Evolutionary conservation across 2,113 vertebrate species (phyloP), one percentile per base, ranked within the genome.

Genomic region (Xyrauchen texanus): DNA sequence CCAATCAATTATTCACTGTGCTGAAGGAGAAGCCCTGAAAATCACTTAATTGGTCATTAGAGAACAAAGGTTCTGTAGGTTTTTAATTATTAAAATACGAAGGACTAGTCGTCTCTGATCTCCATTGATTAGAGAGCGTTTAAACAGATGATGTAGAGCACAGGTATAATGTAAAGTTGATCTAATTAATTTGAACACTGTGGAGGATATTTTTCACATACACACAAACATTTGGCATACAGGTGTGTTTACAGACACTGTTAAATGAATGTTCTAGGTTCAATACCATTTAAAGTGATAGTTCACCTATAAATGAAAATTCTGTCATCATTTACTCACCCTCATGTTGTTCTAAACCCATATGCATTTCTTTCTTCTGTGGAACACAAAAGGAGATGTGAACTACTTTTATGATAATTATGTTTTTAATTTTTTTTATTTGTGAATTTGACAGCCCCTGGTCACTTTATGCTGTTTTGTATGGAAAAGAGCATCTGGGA

Each of bases 41-140:
- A 90, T 87, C 86, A 74, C 84, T 91, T 91, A 92, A 92, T 92
- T 90, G 90, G 89, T 91, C 89, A 91, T 91, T 92, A 92, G 87
- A 88, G 86, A 86, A 89, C 90, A 91, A 90, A 90, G 84, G 86
- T 89, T 89, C 86, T 82, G 64, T 71, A 57, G 85, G 87, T 88
- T 57, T 82, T 91, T 82, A 89, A 91, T 91, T 90, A 92, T 92
- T 90, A 83, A 91, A 77, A 82, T 80, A 87, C 83, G 82, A 82
- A 82, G 79, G 85, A 82, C 76, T 53, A 83, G 85, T 73, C 76
- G 75, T 83, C 66, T 86, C 64, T 77, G 72, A 81, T 84, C 47
- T 53, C 16, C 76, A 86, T 84, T 87, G 88, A 91, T 88, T 88
- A 67, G 10, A 75, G 70, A 52, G 51, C 79, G 75, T 77, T 80